Conservation (phyloP, 2,113 vertebrate genomes). For the Lanius ludovicianus region DNA sequence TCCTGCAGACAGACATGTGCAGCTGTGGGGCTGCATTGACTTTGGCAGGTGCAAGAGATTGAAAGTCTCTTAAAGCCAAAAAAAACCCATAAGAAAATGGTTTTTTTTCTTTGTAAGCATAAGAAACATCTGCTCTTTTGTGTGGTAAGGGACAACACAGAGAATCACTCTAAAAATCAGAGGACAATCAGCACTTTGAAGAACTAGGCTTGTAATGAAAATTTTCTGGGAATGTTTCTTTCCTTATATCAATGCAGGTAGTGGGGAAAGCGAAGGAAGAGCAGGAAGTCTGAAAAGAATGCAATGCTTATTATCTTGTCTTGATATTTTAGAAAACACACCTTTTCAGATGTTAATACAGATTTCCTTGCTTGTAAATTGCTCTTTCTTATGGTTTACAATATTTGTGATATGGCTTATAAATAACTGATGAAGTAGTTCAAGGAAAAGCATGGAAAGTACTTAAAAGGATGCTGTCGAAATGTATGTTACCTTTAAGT, state of each 20-base stretch:
- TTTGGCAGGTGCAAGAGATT: background rate
- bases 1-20: background rate
- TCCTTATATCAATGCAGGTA: background rate
- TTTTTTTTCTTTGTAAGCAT: background rate
- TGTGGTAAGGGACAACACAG: background rate
- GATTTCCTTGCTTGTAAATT: constrained; percentile 41
- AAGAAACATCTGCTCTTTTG: background rate
- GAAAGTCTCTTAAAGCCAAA: background rate
- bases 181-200: background rate
- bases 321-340: constrained; percentile 26
- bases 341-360: constrained; percentile 50
- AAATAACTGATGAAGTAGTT: constrained; percentile 61
- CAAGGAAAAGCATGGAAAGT: constrained; percentile 29
- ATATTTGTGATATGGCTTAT: constrained; percentile 43
- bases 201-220: background rate
- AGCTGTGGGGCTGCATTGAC: background rate
- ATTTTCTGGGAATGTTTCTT: background rate
- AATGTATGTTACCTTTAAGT: constrained; percentile 25
- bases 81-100: background rate
- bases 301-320: background rate
- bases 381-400: constrained; percentile 9
- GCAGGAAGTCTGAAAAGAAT: background rate
- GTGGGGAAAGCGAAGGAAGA: background rate
- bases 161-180: background rate
- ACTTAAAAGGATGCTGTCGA: constrained; percentile 41